Conservation (phyloP, 2,888 invertebrate genomes). For the Creontiades dilutus region DNA sequence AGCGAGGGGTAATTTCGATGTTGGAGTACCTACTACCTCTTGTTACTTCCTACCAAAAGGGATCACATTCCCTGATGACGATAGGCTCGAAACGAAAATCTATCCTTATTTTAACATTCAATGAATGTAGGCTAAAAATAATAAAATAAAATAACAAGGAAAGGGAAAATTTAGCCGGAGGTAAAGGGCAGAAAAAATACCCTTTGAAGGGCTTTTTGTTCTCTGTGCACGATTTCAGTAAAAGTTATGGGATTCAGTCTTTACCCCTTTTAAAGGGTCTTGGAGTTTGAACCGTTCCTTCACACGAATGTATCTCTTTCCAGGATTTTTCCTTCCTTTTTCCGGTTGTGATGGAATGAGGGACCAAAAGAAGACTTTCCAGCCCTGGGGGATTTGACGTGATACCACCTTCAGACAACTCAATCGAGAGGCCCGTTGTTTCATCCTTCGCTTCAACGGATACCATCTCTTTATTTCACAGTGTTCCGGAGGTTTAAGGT, state of each 20-base stretch:
- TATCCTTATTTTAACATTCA: no score
- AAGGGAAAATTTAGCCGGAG: background rate
- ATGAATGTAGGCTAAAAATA: no score
- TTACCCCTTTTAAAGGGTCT: background rate
- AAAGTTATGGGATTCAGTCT: slow-evolving; percentile 49
- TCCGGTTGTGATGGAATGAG: background rate
- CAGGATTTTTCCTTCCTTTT: background rate
- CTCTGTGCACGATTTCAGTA: slow-evolving; percentile 23
- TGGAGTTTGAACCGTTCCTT: slow-evolving; percentile 42
- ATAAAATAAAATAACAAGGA: no score
- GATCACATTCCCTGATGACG: no score
- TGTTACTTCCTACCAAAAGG: no score
- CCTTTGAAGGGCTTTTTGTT: slow-evolving; percentile 41
- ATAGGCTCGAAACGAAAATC: no score
- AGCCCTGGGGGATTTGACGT: slow-evolving; percentile 29
- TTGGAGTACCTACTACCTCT: no score
- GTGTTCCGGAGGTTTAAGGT: background rate
- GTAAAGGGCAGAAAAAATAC: background rate
- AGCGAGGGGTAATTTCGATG: no score
- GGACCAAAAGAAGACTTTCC: slow-evolving; percentile 30
- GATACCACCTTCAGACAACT: slow-evolving; percentile 29
- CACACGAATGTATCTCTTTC: slow-evolving; percentile 31
- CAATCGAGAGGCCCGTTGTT: slow-evolving; percentile 23
- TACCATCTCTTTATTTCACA: background rate
- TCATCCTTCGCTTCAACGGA: background rate